Conservation (phyloP, 2,888 invertebrate genomes). For the Spilarctia lutea region DNA sequence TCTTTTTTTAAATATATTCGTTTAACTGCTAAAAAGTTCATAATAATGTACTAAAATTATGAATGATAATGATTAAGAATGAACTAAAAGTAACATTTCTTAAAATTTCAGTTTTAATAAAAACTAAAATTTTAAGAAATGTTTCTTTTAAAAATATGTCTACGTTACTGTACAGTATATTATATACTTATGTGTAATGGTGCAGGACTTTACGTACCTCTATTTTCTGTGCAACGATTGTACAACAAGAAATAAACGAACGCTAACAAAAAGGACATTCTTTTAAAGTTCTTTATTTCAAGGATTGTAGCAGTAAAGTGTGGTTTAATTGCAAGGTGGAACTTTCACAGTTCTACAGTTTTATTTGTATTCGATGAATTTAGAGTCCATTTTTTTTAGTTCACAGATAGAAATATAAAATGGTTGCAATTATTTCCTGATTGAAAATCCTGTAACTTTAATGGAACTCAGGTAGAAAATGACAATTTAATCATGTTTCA, state of each 20-base stretch:
- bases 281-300: constrained; percentile 83
- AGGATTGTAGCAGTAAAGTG: constrained; percentile 82
- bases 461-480: constrained; percentile 52
- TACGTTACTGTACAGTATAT: constrained; percentile 37
- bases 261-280: constrained; percentile 76
- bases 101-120: too few species aligned
- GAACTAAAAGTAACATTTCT: too few species aligned
- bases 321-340: constrained; percentile 82
- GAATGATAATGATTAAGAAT: too few species aligned
- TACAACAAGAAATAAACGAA: constrained; percentile 72
- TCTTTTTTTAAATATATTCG: not conserved
- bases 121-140: constrained; percentile 56
- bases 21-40: constrained; percentile 17
- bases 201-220: constrained; percentile 64
- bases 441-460: constrained; percentile 59
- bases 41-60: too few species aligned
- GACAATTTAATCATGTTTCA: constrained; percentile 53
- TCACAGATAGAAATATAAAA: constrained; percentile 61
- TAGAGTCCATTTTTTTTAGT: constrained; percentile 71
- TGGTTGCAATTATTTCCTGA: constrained; percentile 59
- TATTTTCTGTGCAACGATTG: constrained; percentile 70
- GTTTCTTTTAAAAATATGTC: constrained; percentile 57
- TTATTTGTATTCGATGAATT: constrained; percentile 79
- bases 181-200: constrained; percentile 64
- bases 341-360: constrained; percentile 72